Conservation (phyloP, 2,797 vertebrate species). For the Moxostoma hubbsi region DNA sequence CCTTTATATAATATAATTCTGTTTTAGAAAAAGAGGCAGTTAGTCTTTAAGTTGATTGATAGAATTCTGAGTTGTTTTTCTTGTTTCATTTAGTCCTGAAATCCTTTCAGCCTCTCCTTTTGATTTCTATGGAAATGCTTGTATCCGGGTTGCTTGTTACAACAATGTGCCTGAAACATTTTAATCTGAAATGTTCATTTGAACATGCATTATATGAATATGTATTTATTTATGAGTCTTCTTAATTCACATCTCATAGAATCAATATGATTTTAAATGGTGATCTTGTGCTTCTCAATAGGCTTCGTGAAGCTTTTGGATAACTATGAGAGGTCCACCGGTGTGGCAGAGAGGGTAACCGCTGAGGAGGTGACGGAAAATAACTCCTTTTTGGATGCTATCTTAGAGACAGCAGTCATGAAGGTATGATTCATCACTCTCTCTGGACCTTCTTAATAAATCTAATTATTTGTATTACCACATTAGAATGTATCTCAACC, state of each 20-base stretch:
- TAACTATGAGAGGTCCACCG: constrained; percentile 85
- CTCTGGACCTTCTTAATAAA: constrained; percentile 6
- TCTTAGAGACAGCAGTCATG: constrained; percentile 84
- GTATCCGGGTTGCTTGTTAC: background rate
- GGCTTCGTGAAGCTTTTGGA: constrained; percentile 84
- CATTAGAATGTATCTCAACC: background rate
- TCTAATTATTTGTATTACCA: background rate
- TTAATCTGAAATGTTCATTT: background rate
- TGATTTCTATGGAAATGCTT: background rate
- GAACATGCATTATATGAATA: background rate
- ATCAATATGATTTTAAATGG: background rate
- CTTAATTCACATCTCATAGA: background rate
- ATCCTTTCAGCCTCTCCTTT: background rate
- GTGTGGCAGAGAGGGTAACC: constrained; percentile 80
- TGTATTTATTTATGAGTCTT: background rate
- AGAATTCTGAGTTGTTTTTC: background rate
- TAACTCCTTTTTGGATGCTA: constrained; percentile 81
- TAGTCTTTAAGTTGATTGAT: background rate
- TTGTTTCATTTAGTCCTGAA: background rate
- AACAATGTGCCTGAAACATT: background rate
- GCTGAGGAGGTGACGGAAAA: constrained; percentile 81
- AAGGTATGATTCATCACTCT: constrained; percentile 67
- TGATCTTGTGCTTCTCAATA: constrained; percentile 52
- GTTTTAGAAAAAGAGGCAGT: constrained; percentile 9
- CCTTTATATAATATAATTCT: constrained; percentile 31